Base-by-base conservation (phyloP, 2,113 vertebrate species). In the Psephotus haematonotus region DNA sequence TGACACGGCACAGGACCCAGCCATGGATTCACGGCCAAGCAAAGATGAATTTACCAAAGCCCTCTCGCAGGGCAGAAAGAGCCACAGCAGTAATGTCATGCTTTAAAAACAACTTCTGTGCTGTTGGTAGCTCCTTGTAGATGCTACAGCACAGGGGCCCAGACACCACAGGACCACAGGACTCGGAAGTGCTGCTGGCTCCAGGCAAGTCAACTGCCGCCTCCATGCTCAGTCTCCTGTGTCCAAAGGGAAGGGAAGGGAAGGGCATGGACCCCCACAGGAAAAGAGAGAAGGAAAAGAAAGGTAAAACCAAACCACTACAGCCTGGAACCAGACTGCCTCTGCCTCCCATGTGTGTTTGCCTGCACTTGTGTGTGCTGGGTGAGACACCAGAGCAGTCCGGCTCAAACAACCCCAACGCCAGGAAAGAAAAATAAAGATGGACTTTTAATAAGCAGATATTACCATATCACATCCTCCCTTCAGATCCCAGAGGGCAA, bases 91-190 rank as follows among this genome's bases (percentile, higher is more conserved):
- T 15, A 53, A 63, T 17, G 55, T 3, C 11, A 2, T 1, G 4
- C 57, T 64, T 76, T 17, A 68, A 31, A 79, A 86, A n/a, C 8
- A 24, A n/a, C 25, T 37, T 41, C 1, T 44, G 25, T 63, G 39
- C 4, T 49, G 52, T 55, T 53, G 74, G 74, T 33, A 53, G 55
- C 57, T 75, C 46, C 46, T n/a, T 3, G 6, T 20, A 10, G 25
- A 1, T 2, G 1, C 1, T 2, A 4, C 57, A 77, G 80, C 2
- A 0, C 39, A 13, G 50, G 20, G 15, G 6, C 25, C 6, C 1
- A 2, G 71, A 65, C 18, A 53, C 5, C 35, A 11, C 0, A 0
- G 70, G 75, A 18, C 14, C 4, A 16, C 22, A 53, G 69, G 37
- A 35, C 46, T 5, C 11, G 1, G 55, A 62, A 4, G 20, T 14